phyloP scores from a whole-genome alignment of 1,140 invertebrate genomes.

The Drosophila mojavensis region DNA sequence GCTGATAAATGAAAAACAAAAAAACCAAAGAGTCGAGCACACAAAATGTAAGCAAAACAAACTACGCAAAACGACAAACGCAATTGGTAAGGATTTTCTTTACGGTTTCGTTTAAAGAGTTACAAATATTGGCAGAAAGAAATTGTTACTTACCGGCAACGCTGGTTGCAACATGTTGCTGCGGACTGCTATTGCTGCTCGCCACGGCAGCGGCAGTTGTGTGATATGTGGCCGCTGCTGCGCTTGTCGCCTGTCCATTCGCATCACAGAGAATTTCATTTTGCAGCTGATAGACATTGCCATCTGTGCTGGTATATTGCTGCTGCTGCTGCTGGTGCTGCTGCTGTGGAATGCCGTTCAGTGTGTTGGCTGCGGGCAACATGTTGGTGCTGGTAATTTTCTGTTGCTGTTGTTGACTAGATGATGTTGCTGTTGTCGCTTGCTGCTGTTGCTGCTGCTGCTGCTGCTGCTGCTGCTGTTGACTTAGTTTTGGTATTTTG shows the following conservation, averaged over 20 bases:
- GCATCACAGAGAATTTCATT: constrained; percentile 81
- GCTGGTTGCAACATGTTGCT: constrained; percentile 59
- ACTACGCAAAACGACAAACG: constrained; percentile 44
- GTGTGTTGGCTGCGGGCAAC: constrained; percentile 77
- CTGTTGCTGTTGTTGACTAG: constrained; percentile 65
- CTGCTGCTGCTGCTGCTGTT: constrained; percentile 55
- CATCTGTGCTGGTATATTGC: constrained; percentile 68
- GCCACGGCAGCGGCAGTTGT: constrained; percentile 48
- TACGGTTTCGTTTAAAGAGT: neutral
- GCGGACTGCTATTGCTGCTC: constrained; percentile 59
- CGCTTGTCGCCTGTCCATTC: constrained; percentile 62
- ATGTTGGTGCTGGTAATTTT: constrained; percentile 67
- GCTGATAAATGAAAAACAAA: constrained; percentile 24
- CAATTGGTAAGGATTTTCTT: constrained; percentile 12
- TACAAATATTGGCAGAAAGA: constrained; percentile 2
- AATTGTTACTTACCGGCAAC: constrained; percentile 66
- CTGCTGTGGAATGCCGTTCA: constrained; percentile 80
- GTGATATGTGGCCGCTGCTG: constrained; percentile 71
- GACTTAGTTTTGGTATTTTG: constrained; percentile 82
- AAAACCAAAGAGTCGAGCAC: constrained; percentile 36
- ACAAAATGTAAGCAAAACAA: constrained; percentile 43
- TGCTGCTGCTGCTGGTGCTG: constrained; percentile 55
- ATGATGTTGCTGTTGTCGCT: constrained; percentile 66
- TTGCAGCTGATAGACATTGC: constrained; percentile 77
- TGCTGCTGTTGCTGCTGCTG: constrained; percentile 53